Conservation (phyloP, 2,113 vertebrate species). For the Eurypyga helias region DNA sequence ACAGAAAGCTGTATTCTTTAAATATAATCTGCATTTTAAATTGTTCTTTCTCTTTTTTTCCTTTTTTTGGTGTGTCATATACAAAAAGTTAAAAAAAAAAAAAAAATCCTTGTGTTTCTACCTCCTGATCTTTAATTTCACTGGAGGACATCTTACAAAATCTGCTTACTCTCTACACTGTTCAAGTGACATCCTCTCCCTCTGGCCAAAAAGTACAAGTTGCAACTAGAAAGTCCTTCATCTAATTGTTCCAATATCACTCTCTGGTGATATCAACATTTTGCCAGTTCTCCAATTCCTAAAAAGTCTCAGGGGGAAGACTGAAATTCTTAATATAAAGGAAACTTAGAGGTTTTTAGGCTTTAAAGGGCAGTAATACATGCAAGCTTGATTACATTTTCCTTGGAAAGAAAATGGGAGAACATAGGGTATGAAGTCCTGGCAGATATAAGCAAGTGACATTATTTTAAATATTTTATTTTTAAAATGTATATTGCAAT, state of each 20-base stretch:
- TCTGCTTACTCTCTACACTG: background rate
- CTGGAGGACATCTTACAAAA: background rate
- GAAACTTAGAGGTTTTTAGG: background rate
- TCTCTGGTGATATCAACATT: background rate
- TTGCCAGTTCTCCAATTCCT: background rate
- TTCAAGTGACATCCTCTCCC: background rate
- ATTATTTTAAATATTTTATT: background rate
- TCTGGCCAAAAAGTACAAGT: background rate
- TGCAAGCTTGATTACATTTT: background rate
- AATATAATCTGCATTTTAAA: background rate
- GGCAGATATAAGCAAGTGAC: background rate
- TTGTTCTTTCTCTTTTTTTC: background rate
- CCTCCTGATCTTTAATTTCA: background rate
- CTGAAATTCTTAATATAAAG: background rate
- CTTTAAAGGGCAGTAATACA: background rate
- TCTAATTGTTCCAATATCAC: background rate
- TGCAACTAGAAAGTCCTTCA: background rate
- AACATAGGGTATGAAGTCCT: background rate
- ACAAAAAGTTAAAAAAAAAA: background rate
- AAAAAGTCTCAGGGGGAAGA: background rate
- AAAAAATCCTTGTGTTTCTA: background rate
- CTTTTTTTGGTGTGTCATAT: background rate
- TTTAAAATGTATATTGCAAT: background rate
- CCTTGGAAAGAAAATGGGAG: background rate
- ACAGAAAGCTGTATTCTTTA: background rate